These are phyloP conservation scores for Rissa tridactyla DNA, from an alignment of 2,113 vertebrate species.

Conservation along the genomic window DNA sequence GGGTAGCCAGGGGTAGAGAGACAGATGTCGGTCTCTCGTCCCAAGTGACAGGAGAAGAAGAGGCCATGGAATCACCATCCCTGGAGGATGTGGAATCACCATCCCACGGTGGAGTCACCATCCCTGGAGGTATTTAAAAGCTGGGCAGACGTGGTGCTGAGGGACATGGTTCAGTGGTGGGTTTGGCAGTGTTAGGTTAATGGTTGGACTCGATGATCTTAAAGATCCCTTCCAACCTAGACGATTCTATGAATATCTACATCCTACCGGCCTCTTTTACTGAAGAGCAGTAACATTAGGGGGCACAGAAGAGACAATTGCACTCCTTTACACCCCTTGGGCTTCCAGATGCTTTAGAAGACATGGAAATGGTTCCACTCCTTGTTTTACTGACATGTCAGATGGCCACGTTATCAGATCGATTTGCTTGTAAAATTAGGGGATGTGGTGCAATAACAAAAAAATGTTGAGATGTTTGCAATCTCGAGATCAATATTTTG, in stretches of 20 bases:
- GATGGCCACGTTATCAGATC: fast-evolving
- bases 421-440: neutral
- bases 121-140: neutral
- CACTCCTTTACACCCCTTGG: neutral
- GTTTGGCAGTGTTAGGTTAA: neutral
- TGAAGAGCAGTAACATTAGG: fast-evolving
- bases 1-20: neutral
- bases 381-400: neutral
- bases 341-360: neutral
- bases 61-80: neutral
- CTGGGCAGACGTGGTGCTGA: neutral
- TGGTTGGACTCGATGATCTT: neutral
- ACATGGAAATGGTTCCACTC: neutral
- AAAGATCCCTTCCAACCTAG: neutral
- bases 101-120: neutral
- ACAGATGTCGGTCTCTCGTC: neutral
- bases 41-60: neutral
- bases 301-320: neutral
- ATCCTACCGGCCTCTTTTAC: neutral
- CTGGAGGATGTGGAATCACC: neutral
- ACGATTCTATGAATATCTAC: neutral
- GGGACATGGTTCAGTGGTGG: neutral
- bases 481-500: neutral
- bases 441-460: neutral
- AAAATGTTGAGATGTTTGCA: neutral